Evolutionary conservation across 2,113 vertebrate genomes (phyloP).

Genomic region (Bombycilla garrulus): DNA sequence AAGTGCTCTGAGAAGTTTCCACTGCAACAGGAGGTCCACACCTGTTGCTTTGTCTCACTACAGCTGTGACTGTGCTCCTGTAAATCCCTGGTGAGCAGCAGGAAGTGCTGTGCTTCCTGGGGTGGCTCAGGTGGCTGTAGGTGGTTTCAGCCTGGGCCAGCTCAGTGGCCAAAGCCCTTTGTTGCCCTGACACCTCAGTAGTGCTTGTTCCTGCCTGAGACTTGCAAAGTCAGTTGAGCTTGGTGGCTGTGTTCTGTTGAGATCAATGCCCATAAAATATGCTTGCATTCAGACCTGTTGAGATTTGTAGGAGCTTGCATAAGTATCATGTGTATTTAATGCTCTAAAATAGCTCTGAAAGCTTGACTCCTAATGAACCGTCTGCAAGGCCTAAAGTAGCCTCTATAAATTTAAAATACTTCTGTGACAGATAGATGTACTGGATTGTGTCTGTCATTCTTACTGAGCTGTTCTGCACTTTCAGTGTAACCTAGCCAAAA

Average conservation of each 20-base stretch:
- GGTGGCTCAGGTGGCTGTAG: neutral
- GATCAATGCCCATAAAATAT: neutral
- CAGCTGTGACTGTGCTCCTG: neutral
- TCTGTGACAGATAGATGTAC: neutral
- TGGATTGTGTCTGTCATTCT: neutral
- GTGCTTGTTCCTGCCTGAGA: neutral
- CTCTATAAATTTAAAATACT: neutral
- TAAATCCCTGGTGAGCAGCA: neutral
- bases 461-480: neutral
- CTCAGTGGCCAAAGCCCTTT: neutral
- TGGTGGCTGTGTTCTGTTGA: neutral
- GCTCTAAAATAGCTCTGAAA: neutral
- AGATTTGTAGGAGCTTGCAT: neutral
- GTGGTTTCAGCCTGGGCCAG: neutral
- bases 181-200: neutral
- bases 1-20: neutral
- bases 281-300: neutral
- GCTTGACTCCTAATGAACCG: neutral
- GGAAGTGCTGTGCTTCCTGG: neutral
- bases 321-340: neutral
- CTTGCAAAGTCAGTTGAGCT: neutral
- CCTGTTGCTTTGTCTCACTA: fast-evolving
- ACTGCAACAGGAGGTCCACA: fast-evolving
- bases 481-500: neutral
- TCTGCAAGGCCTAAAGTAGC: neutral